These are phyloP conservation scores for Cottus gobio DNA, from an alignment of 2,113 vertebrate species.

Conservation along the genomic window DNA sequence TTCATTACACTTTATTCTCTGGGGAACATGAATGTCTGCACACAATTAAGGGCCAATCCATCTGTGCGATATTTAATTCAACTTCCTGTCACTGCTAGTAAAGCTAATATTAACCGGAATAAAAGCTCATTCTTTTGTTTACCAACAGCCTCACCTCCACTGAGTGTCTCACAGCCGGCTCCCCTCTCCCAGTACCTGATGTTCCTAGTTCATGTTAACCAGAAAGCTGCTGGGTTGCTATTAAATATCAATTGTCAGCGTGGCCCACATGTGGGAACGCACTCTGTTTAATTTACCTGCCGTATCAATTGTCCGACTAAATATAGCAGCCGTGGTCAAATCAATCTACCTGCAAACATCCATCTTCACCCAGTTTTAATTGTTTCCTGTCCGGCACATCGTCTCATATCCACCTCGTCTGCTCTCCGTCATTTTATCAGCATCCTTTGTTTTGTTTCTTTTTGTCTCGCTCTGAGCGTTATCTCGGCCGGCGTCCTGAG, in stretches of 20 bases:
- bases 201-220: constrained; percentile 15
- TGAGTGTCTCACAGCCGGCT: too few relatives aligned
- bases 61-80: too few relatives aligned
- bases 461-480: background rate
- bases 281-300: constrained; percentile 69
- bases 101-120: background rate
- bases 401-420: background rate
- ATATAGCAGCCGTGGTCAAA: constrained; percentile 40
- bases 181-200: background rate
- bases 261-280: constrained; percentile 47
- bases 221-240: constrained; percentile 30
- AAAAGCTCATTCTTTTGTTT: background rate
- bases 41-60: too few relatives aligned
- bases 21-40: too few relatives aligned
- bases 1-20: too few relatives aligned
- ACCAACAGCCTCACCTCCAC: constrained; percentile 9
- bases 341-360: constrained; percentile 25
- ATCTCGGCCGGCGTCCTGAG: background rate
- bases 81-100: background rate
- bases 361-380: constrained; percentile 39
- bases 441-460: background rate
- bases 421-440: constrained; percentile 15
- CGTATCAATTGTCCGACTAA: constrained; percentile 38
- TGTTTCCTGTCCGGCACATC: constrained; percentile 67
- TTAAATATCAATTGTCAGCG: constrained; percentile 62